Evolutionary conservation across 1,140 invertebrate genomes (phyloP), one percentile per base, ranked within the genome.

Genomic region (Lepidurus packardi): DNA sequence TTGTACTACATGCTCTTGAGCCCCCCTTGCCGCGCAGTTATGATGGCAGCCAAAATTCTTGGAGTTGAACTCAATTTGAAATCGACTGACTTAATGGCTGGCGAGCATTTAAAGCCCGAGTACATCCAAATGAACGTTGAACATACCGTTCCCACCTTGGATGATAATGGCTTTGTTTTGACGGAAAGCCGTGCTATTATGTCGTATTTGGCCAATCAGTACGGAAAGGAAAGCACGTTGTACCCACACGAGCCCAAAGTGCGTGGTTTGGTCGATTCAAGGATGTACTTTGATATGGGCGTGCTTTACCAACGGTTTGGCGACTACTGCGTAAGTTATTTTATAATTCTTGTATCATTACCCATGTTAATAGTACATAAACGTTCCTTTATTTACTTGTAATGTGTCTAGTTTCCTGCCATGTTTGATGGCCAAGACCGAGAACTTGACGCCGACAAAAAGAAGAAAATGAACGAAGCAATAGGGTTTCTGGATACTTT

Each of bases 271-370:
- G 88, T 94, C 10, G 90, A 94, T 83, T 90, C 91, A 81, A 86
- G 91, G 79, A 84, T 94, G 42, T 90, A 90, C 82, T 94, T 94
- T 83, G 92, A 94, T 81, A 84, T 90, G 80, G 90, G 90, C 0
- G 88, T 87, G 25, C 83, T 93, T 9, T 91, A 89, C 83, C 86
- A 89, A 76, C 84, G 88, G 80, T 90, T 92, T 78, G 83, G 82
- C n/a, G 89, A 91, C 43, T 89, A 89, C 81, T 90, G 88, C 80
- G 90, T 91, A 85, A 86, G 78, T 73, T 43, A 41, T 13, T 21
- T 65, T 65, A 21, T 43, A 11, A 73, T 4, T 73, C 11, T 13
- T 34, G 21, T 34, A 13, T 13, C n/a, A 16, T 77, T 21, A 16
- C 45, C 83, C 92, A 92, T n/a, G 16, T 16, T 16, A 41, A 13